Evolutionary conservation across 2,888 invertebrate genomes (phyloP), one percentile per base, ranked within the genome.

Genomic region (Odontocolon sp.): DNA sequence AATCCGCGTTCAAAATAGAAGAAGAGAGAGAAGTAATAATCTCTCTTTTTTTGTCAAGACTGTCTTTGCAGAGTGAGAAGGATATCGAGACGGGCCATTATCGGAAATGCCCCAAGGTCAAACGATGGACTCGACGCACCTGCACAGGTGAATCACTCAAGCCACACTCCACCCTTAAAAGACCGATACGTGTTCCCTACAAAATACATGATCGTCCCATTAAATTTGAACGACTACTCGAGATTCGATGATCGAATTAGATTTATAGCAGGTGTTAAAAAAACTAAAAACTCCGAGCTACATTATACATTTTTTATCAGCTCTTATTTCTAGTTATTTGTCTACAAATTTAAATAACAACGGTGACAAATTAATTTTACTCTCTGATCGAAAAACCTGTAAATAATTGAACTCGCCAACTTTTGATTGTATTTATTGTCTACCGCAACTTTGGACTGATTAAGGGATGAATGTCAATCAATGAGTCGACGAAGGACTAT

Each of bases 21-120:
- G 31, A 45, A 67, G 16, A 59, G 28, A 9, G 26, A 56, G 26
- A 52, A 33, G 28, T 68, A 63, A 9, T 9, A 52, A 52, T 31
- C 28, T 18, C 18, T 23, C 57, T 56, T 69, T 38, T 26, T 16
- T 16, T 11, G n/a, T 33, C 38, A 14, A 9, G 16, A 23, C 14
- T 38, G 26, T 38, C n/a, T 18, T 26, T 11, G 11, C 18, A 18
- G 18, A 54, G 75, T 69, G 75, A 50, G 74, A 69, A 69, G n/a
- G 64, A 64, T 50, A 69, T 23, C 63, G 45, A 50, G 33, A 75
- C 63, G 38, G n/a, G 2, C 31, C 3, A 33, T 75, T 57, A 64
- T 69, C 64, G 69, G 52, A 50, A 42, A 64, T 52, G 40, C 50
- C 31, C 11, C 23, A 54, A 42, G 66, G 31, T 42, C 14, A 31